Evolutionary conservation across 2,888 invertebrate genomes (phyloP).

Genomic region (Diabrotica balteata): DNA sequence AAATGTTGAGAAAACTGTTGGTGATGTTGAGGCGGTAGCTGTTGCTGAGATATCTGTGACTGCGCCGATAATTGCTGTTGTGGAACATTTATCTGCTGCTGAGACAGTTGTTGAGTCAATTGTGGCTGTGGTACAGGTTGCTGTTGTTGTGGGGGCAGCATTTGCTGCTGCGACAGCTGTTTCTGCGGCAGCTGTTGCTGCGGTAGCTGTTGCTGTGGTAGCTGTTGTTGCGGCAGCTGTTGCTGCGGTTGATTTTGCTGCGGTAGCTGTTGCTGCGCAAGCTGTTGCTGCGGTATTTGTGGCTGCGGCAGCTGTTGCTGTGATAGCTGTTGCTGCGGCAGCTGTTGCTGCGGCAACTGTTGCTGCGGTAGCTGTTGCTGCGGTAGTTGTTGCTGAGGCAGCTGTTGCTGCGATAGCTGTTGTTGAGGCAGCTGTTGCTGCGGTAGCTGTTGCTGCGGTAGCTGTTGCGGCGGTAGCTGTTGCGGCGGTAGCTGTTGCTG

Average conservation of each 20-base stretch:
- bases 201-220: neutral
- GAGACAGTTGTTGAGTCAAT: neutral
- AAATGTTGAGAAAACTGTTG: conserved; percentile 11
- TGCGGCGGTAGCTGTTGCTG: conserved; percentile 29
- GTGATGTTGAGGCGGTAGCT: conserved; percentile 16
- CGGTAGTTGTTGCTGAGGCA: conserved; percentile 21
- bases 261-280: no score
- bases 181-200: neutral
- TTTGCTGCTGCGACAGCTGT: conserved; percentile 7
- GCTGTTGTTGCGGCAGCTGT: conserved; percentile 3
- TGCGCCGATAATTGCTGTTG: neutral
- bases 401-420: conserved; percentile 27
- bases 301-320: conserved; percentile 5
- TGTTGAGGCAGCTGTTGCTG: conserved; percentile 22
- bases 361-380: conserved; percentile 5
- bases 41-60: conserved; percentile 24
- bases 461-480: conserved; percentile 4
- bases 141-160: conserved; percentile 9
- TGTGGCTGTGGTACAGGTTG: neutral
- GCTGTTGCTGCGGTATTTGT: neutral
- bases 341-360: conserved; percentile 21
- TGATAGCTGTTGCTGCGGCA: conserved; percentile 3
- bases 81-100: neutral
- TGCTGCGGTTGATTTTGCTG: conserved; percentile 4
- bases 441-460: conserved; percentile 7